Conservation (phyloP, 2,888 invertebrate genomes). For the Nysson spinosus region DNA sequence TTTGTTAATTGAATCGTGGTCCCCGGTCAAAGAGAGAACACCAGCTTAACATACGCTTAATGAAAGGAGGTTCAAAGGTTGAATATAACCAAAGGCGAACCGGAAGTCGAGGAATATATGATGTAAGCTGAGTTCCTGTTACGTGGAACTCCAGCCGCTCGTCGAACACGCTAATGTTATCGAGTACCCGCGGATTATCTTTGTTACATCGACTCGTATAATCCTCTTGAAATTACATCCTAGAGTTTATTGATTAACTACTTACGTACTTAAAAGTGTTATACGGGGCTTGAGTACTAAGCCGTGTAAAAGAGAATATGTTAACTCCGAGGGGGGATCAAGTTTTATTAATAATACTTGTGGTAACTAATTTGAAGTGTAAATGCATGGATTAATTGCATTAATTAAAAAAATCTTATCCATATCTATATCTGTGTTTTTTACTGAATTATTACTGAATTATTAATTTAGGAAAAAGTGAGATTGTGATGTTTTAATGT, state of each 20-base stretch:
- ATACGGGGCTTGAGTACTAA: too few species aligned
- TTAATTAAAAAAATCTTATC: too few species aligned
- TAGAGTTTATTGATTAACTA: neutral
- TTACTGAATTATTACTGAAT: too few species aligned
- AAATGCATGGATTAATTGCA: too few species aligned
- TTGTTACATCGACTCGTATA: neutral
- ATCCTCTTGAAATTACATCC: neutral
- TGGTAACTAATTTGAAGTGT: too few species aligned
- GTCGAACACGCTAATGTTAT: conserved; percentile 20
- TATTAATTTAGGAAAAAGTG: too few species aligned
- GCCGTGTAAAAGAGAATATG: too few species aligned
- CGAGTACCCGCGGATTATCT: conserved; percentile 20
- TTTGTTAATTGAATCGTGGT: conserved; percentile 23
- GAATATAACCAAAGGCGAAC: conserved; percentile 4
- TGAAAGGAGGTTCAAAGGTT: conserved; percentile 60
- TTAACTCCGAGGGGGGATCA: too few species aligned
- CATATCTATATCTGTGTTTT: too few species aligned
- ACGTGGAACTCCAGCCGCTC: conserved; percentile 13
- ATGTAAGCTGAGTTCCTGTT: conserved; percentile 23
- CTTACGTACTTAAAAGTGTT: neutral
- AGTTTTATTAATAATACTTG: too few species aligned
- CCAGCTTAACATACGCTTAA: conserved; percentile 52
- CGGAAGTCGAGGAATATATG: conserved; percentile 26
- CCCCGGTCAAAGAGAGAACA: conserved; percentile 14
- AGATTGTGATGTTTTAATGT: too few species aligned